These are phyloP conservation scores for Heliconius eleuchia DNA, from an alignment of 1,140 invertebrate genomes.

Conservation along the genomic window DNA sequence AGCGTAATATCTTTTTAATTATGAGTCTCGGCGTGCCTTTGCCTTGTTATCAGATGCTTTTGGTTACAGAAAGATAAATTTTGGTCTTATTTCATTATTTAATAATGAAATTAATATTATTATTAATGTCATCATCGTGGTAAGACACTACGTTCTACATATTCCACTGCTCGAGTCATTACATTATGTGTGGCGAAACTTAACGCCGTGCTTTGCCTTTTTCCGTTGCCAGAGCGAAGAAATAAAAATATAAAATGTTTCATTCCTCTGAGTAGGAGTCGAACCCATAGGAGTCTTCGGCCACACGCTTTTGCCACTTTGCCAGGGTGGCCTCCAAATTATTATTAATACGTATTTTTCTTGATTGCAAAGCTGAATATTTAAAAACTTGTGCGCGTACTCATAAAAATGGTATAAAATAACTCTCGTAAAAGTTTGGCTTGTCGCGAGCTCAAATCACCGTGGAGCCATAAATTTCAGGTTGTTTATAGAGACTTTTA, in stretches of 20 bases:
- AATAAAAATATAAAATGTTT: no score
- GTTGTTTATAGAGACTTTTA: slow-evolving; percentile 11
- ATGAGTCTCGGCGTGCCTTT: slow-evolving; percentile 6
- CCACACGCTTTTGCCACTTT: no score
- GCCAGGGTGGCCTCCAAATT: no score
- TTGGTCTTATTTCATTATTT: neutral
- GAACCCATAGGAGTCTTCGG: no score
- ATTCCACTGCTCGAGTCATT: no score
- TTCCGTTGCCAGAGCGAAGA: no score
- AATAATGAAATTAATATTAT: neutral
- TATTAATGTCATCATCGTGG: neutral
- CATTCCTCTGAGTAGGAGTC: no score
- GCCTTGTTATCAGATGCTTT: slow-evolving; percentile 6
- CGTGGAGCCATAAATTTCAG: slow-evolving; percentile 11
- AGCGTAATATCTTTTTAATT: slow-evolving; percentile 18
- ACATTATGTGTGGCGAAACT: no score
- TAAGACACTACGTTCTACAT: no score
- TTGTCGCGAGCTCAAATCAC: slow-evolving; percentile 15
- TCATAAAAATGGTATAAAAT: slow-evolving; percentile 1
- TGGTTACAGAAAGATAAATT: neutral
- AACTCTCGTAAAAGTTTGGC: slow-evolving; percentile 9
- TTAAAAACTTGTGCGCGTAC: neutral
- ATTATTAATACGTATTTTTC: neutral
- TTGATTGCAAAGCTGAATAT: neutral
- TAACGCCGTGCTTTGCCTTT: no score